Percentiles rank a stretch among this genome's conserved stretches.
Evolutionary conservation across 1,140 invertebrate species (phyloP).

Genomic region (Yoshiicerus persimilis): DNA sequence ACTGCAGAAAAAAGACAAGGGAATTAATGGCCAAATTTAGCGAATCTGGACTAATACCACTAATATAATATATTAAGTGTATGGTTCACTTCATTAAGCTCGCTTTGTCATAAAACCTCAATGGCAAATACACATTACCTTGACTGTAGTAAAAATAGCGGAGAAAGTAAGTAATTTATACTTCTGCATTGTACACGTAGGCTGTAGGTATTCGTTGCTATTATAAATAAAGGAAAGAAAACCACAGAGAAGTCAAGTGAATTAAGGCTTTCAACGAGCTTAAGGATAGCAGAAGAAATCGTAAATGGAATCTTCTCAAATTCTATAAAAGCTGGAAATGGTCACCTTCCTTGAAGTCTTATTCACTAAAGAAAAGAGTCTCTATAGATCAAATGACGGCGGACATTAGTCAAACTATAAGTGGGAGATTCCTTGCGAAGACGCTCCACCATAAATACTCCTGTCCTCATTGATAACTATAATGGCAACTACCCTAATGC

Average conservation of each 20-base stretch:
- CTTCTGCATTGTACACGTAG: neutral
- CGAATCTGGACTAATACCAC: too few species aligned
- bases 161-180: too few species aligned
- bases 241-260: neutral
- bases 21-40: too few species aligned
- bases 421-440: neutral
- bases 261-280: neutral
- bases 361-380: neutral
- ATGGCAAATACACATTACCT: too few species aligned
- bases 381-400: neutral
- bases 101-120: too few species aligned
- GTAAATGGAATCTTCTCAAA: neutral
- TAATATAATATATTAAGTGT: too few species aligned
- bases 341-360: neutral
- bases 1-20: too few species aligned
- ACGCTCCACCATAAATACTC: neutral
- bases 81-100: neutral
- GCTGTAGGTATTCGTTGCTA: too few species aligned
- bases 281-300: neutral
- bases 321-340: neutral
- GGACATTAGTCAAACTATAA: neutral
- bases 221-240: neutral
- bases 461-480: neutral
- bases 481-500: neutral
- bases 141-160: too few species aligned